Evolutionary conservation across 2,113 vertebrate species (phyloP), one percentile per base, ranked within the genome.

Genomic region (Vidua chalybeata): DNA sequence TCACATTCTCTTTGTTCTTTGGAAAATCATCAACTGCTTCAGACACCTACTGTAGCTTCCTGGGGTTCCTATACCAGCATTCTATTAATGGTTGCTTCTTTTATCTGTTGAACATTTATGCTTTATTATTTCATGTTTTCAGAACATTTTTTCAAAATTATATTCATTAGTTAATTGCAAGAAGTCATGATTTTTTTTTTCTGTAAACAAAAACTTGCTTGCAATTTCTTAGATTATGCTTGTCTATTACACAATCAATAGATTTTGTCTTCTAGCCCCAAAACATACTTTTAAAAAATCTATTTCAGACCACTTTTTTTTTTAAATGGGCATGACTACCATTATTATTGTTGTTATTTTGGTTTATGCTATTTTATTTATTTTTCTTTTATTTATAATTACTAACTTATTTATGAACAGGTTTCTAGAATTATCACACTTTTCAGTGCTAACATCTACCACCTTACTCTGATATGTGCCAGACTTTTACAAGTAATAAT

Each of bases 1-100:
- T 90, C 74, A 82, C 55, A 83, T 94, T 96, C 68, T 91, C 92
- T 97, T 97, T 97, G 96, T 96, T 97, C 86, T 80, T 84, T 95
- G 78, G 55, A 94, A 97, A 97, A 94, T 79, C 74, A 94, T 92
- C 95, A 93, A 11, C 81, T 63, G 46, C 84, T 87, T 93, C 79
- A 94, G 71, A 69, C 68, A 95, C 80, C 84, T 90, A 89, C 77
- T 85, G 90, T 12, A 95, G 48, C 79, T 96, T 96, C 92, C 95
- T 83, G 61, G 1, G 9, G 92, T 54, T 96, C 41, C 3, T 85
- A 27, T 59, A 64, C 39, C 75, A 87, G 8, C 45, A 15, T 35
- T 46, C 35, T 69, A 79, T 96, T 96, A 67, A 90, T 75, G 59
- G n/a, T 84, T 1, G 6, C 7, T 90, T 76, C 63, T 79, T 41